Evolutionary conservation across 2,113 vertebrate genomes (phyloP).

Genomic region (Ia io): DNA sequence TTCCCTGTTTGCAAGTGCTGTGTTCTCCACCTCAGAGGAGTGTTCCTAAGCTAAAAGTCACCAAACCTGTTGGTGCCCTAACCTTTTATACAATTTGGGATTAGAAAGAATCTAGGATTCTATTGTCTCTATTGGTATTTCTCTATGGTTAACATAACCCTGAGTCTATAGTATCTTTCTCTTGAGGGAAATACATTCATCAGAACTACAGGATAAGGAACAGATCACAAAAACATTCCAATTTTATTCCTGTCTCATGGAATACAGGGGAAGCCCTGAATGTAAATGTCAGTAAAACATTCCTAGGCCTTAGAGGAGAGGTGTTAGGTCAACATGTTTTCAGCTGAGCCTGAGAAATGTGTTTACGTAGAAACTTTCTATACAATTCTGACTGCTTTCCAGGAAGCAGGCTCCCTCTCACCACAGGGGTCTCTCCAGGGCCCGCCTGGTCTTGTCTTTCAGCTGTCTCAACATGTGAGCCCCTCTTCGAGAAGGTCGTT

Average conservation of each 20-base stretch:
- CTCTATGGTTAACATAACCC: not conserved
- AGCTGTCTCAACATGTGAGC: not conserved
- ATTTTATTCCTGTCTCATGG: not conserved
- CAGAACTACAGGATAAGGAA: not conserved
- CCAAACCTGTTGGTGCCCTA: not conserved
- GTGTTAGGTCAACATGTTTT: conserved; percentile 45
- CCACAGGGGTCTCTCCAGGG: not conserved
- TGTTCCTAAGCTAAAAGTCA: not conserved
- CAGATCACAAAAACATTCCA: not conserved
- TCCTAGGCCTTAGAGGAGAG: not conserved
- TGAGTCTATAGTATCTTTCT: not conserved
- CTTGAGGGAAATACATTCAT: not conserved
- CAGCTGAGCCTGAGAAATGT: conserved; percentile 33
- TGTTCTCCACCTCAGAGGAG: not conserved
- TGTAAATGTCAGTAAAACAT: not conserved
- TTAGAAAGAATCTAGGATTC: not conserved
- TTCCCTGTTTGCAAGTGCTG: not conserved
- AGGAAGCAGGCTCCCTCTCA: not conserved
- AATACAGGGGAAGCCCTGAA: not conserved
- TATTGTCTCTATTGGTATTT: not conserved
- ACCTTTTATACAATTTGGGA: not conserved
- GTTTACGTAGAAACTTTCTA: conserved; percentile 40
- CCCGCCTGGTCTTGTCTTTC: conserved; percentile 20
- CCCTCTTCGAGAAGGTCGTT: conserved; percentile 15
- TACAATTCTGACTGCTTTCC: not conserved